phyloP scores from a whole-genome alignment of 2,113 vertebrate species.

The Hystrix cristata region DNA sequence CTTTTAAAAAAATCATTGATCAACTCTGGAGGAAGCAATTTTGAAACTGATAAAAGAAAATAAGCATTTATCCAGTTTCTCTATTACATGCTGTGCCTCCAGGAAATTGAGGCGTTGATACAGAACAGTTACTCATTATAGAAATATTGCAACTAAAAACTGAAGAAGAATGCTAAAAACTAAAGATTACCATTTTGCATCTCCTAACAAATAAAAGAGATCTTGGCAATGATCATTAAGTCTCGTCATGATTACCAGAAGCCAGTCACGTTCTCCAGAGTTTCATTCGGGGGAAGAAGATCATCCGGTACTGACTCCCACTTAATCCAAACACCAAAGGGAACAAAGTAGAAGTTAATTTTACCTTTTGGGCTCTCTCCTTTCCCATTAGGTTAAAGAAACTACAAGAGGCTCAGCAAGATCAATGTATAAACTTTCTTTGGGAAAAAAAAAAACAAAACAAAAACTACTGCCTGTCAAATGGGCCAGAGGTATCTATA shows the following conservation, averaged over 20 bases:
- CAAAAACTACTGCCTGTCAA: neutral
- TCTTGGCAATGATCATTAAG: neutral
- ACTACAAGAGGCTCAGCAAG: neutral
- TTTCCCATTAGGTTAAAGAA: conserved; percentile 34
- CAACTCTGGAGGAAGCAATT: neutral
- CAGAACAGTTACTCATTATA: neutral
- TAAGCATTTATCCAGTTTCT: conserved; percentile 6
- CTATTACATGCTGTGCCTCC: neutral
- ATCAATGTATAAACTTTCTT: neutral
- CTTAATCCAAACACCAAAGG: neutral
- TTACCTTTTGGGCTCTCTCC: conserved; percentile 37
- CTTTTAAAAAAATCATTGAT: neutral
- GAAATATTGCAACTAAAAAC: neutral
- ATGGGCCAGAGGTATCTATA: neutral
- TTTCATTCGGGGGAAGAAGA: neutral
- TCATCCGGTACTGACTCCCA: neutral
- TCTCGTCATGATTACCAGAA: neutral
- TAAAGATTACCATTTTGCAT: neutral
- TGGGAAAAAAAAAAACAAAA: neutral
- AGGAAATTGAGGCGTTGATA: neutral
- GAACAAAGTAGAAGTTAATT: conserved; percentile 50
- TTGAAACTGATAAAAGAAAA: conserved; percentile 17
- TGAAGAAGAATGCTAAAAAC: neutral
- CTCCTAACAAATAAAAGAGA: neutral
- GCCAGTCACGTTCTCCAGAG: neutral